Percentiles rank a stretch among this genome's conserved stretches.
These are phyloP conservation scores for Ariolimax columbianus DNA, from an alignment of 2,888 invertebrate species.

Conservation along the genomic window DNA sequence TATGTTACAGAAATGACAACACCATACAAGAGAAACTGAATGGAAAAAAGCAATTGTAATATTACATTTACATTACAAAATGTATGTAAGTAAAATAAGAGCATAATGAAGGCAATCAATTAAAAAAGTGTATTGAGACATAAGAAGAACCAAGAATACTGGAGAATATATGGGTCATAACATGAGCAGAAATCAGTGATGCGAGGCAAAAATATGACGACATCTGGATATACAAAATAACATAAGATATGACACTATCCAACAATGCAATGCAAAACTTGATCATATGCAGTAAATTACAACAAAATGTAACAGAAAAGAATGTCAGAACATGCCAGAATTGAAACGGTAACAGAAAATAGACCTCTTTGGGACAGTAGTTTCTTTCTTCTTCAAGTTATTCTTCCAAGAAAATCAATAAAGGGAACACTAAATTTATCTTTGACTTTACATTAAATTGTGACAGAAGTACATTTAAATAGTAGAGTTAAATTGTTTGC, in stretches of 20 bases:
- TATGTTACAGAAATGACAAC: no score
- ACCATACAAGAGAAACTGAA: background rate
- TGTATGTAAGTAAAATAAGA: background rate
- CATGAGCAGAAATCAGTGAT: background rate
- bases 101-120: background rate
- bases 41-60: background rate
- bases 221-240: background rate
- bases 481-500: no score
- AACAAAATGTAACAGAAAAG: background rate
- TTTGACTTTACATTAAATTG: no score
- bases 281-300: background rate
- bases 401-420: background rate
- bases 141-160: background rate
- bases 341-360: background rate
- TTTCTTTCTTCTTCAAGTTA: background rate
- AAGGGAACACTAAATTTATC: no score
- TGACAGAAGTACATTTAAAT: no score
- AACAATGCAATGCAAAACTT: background rate
- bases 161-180: background rate
- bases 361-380: background rate
- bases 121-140: background rate
- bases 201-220: background rate
- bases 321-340: constrained; percentile 5
- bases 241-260: background rate
- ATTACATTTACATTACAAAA: background rate